Evolutionary conservation across 2,797 vertebrate genomes (phyloP).

Genomic region (Squalus acanthias): DNA sequence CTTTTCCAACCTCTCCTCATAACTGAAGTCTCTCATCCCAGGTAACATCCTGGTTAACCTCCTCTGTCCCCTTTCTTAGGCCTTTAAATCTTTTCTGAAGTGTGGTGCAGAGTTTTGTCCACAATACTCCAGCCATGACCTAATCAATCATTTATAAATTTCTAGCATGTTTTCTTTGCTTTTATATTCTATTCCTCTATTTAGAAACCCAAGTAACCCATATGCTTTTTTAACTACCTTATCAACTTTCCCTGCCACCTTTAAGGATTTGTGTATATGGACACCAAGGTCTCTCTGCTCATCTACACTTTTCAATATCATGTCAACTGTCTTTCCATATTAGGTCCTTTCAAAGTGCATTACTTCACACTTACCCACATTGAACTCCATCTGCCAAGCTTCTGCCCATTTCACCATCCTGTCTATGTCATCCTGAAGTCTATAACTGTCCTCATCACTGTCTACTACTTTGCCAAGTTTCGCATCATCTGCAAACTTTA

Average conservation of each 20-base stretch:
- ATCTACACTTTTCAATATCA: too few relatives aligned
- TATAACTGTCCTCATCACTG: background rate
- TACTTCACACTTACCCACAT: background rate
- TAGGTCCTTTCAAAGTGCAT: background rate
- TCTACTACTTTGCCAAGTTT: background rate
- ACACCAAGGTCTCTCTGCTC: too few relatives aligned
- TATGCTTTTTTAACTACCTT: too few relatives aligned
- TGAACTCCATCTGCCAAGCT: background rate
- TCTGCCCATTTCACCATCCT: background rate
- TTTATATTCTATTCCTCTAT: too few relatives aligned
- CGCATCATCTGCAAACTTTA: background rate
- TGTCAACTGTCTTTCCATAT: background rate
- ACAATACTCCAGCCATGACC: too few relatives aligned
- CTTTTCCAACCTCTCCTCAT: background rate
- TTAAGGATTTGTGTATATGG: too few relatives aligned
- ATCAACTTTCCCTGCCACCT: too few relatives aligned
- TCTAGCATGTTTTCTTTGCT: too few relatives aligned
- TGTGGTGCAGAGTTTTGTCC: background rate
- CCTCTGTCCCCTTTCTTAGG: background rate
- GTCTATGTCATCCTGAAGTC: background rate
- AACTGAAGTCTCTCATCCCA: background rate
- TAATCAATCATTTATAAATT: too few relatives aligned
- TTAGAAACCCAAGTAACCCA: too few relatives aligned
- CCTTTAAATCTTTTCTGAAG: background rate
- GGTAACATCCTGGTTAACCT: background rate